Evolutionary conservation across 1,140 invertebrate species (phyloP).

Genomic region (Drosophila sp.): DNA sequence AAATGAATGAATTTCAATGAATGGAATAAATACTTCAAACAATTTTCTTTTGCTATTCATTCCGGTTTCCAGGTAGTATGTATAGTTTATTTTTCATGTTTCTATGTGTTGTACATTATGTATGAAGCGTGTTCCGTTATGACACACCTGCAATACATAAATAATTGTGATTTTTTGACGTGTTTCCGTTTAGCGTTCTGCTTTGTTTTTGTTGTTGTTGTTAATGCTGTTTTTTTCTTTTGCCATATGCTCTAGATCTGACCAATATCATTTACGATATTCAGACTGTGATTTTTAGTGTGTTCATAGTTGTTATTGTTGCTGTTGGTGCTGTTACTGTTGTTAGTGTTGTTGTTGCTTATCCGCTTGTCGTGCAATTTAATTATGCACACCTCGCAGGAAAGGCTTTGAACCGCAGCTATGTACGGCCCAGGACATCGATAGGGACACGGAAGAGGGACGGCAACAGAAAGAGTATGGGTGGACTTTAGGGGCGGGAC

Average conservation of each 20-base stretch:
- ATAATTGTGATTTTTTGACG: slow-evolving; percentile 7
- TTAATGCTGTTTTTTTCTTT: background rate
- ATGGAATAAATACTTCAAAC: no score
- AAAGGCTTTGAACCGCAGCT: slow-evolving; percentile 22
- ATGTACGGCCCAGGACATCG: slow-evolving; percentile 10
- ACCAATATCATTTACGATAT: slow-evolving; percentile 45
- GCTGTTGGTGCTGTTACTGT: background rate
- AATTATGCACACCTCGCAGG: slow-evolving; percentile 27
- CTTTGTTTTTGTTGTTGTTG: background rate
- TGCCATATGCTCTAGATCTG: slow-evolving; percentile 31
- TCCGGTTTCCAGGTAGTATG: no score
- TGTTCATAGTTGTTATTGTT: background rate
- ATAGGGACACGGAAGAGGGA: slow-evolving; percentile 7
- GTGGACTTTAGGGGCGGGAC: no score
- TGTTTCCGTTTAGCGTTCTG: background rate
- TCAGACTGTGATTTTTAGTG: slow-evolving; percentile 55
- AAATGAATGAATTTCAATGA: no score
- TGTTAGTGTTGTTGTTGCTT: slow-evolving; percentile 32
- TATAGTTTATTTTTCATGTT: no score
- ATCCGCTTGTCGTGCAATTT: slow-evolving; percentile 63
- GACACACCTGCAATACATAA: background rate
- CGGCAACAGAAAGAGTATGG: background rate
- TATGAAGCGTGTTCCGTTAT: background rate
- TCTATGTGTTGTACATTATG: background rate
- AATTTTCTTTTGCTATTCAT: no score